Evolutionary conservation across 2,888 invertebrate genomes (phyloP), one percentile per base, ranked within the genome.

Genomic region (Caenorhabditis sp.): DNA sequence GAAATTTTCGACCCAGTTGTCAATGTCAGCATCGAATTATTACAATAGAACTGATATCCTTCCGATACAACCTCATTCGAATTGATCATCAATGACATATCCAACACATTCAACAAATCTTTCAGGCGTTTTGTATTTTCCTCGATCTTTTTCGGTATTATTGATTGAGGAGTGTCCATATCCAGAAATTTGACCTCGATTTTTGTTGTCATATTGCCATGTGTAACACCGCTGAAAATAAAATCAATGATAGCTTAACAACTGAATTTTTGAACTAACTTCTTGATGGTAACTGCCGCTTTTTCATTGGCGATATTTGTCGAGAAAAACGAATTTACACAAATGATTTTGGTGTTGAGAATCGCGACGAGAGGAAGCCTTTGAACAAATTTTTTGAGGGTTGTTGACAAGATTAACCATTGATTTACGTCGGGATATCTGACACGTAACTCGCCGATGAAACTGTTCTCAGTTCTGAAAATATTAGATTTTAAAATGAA

Each of bases 81-180:
- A 27, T 71, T 71, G 20, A 71, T 67, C 43, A 71, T 63, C 62
- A 71, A 54, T n/a, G 63, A 61, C 67, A 71, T 71, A 14, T 71
- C 71, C 59, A 71, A 17, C 10, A 67, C 62, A 38, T 71, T 71
- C 31, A 71, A 43, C 20, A 71, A 49, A 1, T 67, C 66, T 27
- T 38, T 57, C 23, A 67, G 10, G 7, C 20, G 21, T 52, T 71
- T 67, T 23, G 71, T 25, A n/a, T 71, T 67, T 23, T 71, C 71
- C 20, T 71, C 70, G 26, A 71, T 67, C 20, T 61, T 57, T 31
- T 49, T 64, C 25, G 63, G 67, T 27, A 67, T 67, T 4, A 60
- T n/a, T n/a, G 63, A 43, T 7, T 17, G 21, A 0, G 67, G 57
- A 21, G 36, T 25, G 43, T 71, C 71, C 12, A 59, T 61, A 2